Evolutionary conservation across 2,888 invertebrate species (phyloP), one percentile per base, ranked within the genome.

Genomic region (Ferrisia virgata): DNA sequence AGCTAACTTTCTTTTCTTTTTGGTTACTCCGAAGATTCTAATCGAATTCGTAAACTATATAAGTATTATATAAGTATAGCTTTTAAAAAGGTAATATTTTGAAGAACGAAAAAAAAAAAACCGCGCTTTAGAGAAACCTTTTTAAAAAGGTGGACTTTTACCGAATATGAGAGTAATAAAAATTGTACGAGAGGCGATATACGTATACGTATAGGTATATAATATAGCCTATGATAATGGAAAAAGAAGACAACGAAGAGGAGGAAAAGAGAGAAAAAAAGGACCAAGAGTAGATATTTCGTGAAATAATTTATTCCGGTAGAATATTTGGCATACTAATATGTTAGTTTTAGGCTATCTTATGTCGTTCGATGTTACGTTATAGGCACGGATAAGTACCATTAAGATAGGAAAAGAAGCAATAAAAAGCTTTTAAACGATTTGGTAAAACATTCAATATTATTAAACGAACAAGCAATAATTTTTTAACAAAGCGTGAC

Each of bases 401-500:
- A 76, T 76, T 76, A 76, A 76, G 72, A 76, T 76, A 76, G 72
- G 36, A 76, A 36, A 76, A 76, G 72, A 76, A 36, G 72, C 72
- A 76, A 76, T 76, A 76, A 76, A 76, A 76, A 36, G 72, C 72
- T 76, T 76, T 76, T 76, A 76, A 76, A 76, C 72, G 72, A 76
- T 76, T 76, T 76, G 18, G 72, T 76, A 76, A 76, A 76, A 76
- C 72, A 76, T 76, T 76, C 72, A 36, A 76, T 36, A 36, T 76
- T 76, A 76, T 76, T 76, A 76, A 76, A 76, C 33, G 72, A 76
- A 76, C 72, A 76, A 76, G 72, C 72, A 76, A 76, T 76, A 76
- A 76, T 76, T 76, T 76, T 76, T 76, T 76, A 76, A 76, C 72
- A 76, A 76, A 76, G 72, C 72, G 72, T 76, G 72, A 76, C 72